Conservation (phyloP, 2,113 vertebrate species). For the Nesoenas mayeri region DNA sequence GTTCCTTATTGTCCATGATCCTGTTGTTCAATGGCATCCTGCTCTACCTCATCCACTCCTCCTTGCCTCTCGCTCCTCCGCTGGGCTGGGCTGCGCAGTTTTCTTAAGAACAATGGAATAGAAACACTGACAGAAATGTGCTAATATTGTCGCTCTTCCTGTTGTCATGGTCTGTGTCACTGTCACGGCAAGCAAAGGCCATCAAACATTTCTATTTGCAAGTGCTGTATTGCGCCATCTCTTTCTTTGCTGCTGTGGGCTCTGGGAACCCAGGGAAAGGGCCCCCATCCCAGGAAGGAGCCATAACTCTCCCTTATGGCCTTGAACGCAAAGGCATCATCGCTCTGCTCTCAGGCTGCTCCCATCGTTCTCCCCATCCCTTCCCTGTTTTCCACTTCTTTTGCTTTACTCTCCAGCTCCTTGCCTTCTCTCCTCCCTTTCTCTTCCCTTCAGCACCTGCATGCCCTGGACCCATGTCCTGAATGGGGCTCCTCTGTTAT, state of each 20-base stretch:
- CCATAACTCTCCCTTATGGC: not conserved
- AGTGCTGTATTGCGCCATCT: not conserved
- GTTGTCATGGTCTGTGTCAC: not conserved
- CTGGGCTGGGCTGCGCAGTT: not conserved
- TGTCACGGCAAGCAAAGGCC: not conserved
- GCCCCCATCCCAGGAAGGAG: not conserved
- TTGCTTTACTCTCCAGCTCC: not conserved
- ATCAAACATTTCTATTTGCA: not conserved
- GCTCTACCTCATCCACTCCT: not conserved
- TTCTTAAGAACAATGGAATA: not conserved
- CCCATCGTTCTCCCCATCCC: not conserved
- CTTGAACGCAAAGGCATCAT: not conserved
- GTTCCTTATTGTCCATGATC: not conserved
- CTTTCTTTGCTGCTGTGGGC: not conserved
- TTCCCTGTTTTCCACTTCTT: not conserved
- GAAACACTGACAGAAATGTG: not conserved
- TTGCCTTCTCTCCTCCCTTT: not conserved
- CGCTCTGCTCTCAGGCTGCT: not conserved
- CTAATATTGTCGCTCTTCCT: not conserved
- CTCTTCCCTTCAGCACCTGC: not conserved
- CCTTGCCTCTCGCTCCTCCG: not conserved
- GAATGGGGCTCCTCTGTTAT: not conserved
- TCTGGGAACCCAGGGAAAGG: not conserved
- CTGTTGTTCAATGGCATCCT: fast-evolving
- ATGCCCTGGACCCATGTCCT: fast-evolving